Evolutionary conservation across 2,113 vertebrate species (phyloP).

Genomic region (Solea senegalensis): DNA sequence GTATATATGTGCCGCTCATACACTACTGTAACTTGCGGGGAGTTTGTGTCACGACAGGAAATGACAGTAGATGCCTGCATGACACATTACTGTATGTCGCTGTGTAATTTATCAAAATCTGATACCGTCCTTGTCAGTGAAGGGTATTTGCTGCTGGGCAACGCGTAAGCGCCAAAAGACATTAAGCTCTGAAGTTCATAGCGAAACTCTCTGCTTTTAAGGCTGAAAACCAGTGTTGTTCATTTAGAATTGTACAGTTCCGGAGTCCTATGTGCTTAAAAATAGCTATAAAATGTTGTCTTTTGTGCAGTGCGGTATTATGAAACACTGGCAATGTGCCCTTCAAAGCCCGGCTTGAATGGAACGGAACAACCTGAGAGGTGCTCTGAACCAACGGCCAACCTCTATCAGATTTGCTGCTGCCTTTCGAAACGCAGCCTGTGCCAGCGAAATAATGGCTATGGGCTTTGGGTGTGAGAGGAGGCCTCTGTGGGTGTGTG

Average conservation of each 20-base stretch:
- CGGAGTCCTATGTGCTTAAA: not conserved
- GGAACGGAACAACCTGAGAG: constrained; percentile 21
- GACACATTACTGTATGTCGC: constrained; percentile 6
- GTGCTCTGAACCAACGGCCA: constrained; percentile 12
- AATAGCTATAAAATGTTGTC: not conserved
- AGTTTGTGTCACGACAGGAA: constrained; percentile 8
- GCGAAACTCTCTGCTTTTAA: not conserved
- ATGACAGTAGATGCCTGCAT: constrained; percentile 10
- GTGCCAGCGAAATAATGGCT: constrained; percentile 19
- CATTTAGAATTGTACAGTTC: not conserved
- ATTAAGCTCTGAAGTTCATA: not conserved
- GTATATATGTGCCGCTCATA: not conserved
- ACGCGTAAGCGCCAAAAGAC: constrained; percentile 3
- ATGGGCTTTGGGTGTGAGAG: constrained; percentile 9
- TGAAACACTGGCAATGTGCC: not conserved
- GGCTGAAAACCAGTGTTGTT: not conserved
- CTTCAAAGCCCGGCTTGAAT: constrained; percentile 2
- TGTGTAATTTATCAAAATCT: constrained; percentile 30
- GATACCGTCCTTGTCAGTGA: constrained; percentile 13
- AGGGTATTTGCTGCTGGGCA: constrained; percentile 11
- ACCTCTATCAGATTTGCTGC: constrained; percentile 17
- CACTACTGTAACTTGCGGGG: not conserved
- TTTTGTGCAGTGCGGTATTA: not conserved
- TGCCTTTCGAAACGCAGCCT: not conserved
- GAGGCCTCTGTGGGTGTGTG: constrained; percentile 22